A percentile compares a stretch with the other conserved stretches of the same genome.
Evolutionary conservation across 2,113 vertebrate species (phyloP).

Genomic region (Ailurus styani): DNA sequence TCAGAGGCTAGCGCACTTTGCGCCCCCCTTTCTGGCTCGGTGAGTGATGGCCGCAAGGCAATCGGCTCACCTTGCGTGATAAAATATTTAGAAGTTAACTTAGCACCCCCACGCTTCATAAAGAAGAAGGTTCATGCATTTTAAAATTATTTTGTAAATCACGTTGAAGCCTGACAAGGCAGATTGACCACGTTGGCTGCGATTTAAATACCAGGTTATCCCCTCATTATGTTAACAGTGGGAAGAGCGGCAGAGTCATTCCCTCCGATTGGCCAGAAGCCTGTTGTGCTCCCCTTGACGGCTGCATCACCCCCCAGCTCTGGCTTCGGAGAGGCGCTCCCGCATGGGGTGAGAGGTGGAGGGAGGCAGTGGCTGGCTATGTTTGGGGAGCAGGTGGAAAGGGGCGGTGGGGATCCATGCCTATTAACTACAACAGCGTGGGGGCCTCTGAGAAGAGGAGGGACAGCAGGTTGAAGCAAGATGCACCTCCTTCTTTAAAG

Average conservation of each 20-base stretch:
- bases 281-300: neutral
- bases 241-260: neutral
- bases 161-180: constrained; percentile 79
- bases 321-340: rapidly evolving
- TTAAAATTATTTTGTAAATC: constrained; percentile 82
- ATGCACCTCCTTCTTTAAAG: neutral
- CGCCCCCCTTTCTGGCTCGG: neutral
- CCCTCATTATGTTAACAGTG: constrained; percentile 29
- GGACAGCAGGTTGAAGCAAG: neutral
- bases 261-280: constrained; percentile 41
- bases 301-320: neutral
- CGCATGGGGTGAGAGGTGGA: neutral
- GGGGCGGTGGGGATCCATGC: neutral
- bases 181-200: constrained; percentile 74
- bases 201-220: constrained; percentile 60
- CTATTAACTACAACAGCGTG: neutral
- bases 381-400: neutral
- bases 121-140: constrained; percentile 80
- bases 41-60: constrained; percentile 65
- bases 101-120: constrained; percentile 69
- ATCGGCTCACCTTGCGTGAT: constrained; percentile 67
- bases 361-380: neutral
- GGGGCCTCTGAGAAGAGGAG: neutral
- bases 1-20: constrained; percentile 5
- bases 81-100: constrained; percentile 78